Percentiles rank a stretch among this genome's conserved stretches.
phyloP scores from a whole-genome alignment of 1,140 invertebrate species.

The Diachasmimorpha longicaudata region DNA sequence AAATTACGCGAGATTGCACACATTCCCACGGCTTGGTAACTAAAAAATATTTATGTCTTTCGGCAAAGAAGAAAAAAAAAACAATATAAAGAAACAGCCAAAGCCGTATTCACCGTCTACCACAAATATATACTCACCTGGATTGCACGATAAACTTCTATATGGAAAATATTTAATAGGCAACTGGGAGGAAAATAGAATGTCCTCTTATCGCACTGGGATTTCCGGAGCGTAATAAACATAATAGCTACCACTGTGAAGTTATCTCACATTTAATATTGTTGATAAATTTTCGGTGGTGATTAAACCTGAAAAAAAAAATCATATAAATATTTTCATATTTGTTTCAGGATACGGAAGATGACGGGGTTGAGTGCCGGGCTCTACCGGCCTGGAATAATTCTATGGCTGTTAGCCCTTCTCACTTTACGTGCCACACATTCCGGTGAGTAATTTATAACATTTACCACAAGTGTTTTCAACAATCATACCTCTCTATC shows the following conservation, averaged over 20 bases:
- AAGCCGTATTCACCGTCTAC: background rate
- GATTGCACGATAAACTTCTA: constrained; percentile 3
- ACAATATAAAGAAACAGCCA: background rate
- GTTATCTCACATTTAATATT: background rate
- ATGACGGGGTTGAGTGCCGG: constrained; percentile 59
- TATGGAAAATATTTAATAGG: constrained; percentile 13
- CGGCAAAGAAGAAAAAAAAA: background rate
- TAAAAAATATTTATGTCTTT: background rate
- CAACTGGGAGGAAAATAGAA: background rate
- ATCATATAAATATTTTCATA: constrained; percentile 1
- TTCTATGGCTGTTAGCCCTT: constrained; percentile 50
- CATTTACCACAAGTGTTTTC: background rate
- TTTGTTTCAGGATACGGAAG: constrained; percentile 53
- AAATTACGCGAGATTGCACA: background rate
- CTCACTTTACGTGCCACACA: constrained; percentile 44
- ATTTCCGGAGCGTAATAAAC: background rate
- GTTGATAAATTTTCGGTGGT: background rate
- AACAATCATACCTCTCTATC: background rate
- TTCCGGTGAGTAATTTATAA: constrained; percentile 52
- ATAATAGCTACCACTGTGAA: background rate
- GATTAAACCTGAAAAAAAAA: background rate
- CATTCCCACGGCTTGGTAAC: constrained; percentile 19
- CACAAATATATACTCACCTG: constrained; percentile 10
- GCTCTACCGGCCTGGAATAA: constrained; percentile 57
- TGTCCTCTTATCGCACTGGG: background rate